Base-by-base conservation (phyloP, 2,888 invertebrate genomes). In the Melinaea menophilus region DNA sequence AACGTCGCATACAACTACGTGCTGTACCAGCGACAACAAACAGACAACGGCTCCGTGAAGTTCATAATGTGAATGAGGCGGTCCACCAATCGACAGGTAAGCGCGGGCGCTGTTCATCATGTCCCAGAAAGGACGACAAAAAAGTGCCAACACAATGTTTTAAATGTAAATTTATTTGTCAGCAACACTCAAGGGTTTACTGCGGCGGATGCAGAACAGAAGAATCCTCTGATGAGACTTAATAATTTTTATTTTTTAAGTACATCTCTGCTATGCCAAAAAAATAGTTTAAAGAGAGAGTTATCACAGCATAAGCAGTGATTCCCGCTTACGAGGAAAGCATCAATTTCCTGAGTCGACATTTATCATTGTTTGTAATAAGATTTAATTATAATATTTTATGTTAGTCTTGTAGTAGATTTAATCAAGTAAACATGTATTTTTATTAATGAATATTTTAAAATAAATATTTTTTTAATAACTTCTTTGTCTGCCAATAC, bases 1-100 rank as follows among this genome's bases (percentile, higher is more conserved):
- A 66, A 64, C 61, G 57, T 63, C 63, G 69, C 63, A 63, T 66
- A 47, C 58, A 58, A 58, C 58, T 48, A 48, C 58, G 58, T 58
- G 58, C 58, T 58, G 45, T 57, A 37, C 56, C 62, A 60, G 61
- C 63, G 45, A 51, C 48, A 51, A 62, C 64, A n/a, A 61, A n/a
- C n/a, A 69, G 62, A 22, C 68, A 69, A 62, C 65, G 68, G 57
- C 64, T 66, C 46, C 58, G 58, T 63, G 63, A 66, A 58, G 56
- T 66, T 61, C 66, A 66, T 66, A 61, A n/a, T n/a, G n/a, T n/a
- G n/a, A 54, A 61, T 22, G 64, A 66, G 47, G 13, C 47, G 47
- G 47, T 63, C 58, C 63, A 61, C 58, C 63, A 57, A 61, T 58
- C 62, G 35, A 58, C 48, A 58, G 58, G 47, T 58, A 58, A 58